Conservation (phyloP, 2,113 vertebrate species). For the Hippocampus comes region DNA sequence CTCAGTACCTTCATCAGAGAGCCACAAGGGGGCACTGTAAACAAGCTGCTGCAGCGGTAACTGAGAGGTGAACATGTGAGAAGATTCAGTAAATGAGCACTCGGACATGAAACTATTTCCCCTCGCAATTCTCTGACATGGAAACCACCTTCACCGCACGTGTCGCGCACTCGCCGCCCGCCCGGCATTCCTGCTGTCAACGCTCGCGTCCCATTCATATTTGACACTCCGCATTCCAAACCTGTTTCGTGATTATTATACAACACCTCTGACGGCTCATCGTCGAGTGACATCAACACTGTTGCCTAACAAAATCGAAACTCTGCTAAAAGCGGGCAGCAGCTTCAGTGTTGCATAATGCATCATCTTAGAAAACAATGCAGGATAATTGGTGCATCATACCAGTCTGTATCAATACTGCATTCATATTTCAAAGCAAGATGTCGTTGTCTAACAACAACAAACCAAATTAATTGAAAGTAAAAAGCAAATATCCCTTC, state of each 20-base stretch:
- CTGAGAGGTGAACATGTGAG: neutral
- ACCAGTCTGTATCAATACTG: slow-evolving; percentile 7
- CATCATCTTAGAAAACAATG: slow-evolving; percentile 19
- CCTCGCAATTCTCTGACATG: slow-evolving; percentile 6
- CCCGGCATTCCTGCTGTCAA: slow-evolving; percentile 43
- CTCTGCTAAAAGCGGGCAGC: neutral
- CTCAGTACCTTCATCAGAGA: slow-evolving; percentile 9
- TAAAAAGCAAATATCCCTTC: neutral
- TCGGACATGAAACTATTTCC: slow-evolving; percentile 18
- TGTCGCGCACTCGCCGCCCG: slow-evolving; percentile 8
- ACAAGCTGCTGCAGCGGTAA: neutral
- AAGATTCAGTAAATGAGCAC: slow-evolving; percentile 1
- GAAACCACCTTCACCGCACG: neutral
- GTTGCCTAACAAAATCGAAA: slow-evolving; percentile 4
- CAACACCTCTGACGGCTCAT: slow-evolving; percentile 19
- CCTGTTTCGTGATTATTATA: slow-evolving; percentile 53
- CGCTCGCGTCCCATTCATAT: slow-evolving; percentile 8
- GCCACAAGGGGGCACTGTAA: slow-evolving; percentile 54
- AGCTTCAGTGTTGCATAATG: neutral
- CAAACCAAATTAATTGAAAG: neutral
- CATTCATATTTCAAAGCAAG: slow-evolving; percentile 31
- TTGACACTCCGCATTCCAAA: slow-evolving; percentile 45
- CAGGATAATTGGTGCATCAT: neutral
- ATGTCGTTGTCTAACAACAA: neutral
- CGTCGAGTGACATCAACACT: neutral